A percentile compares a stretch with the other conserved stretches of the same genome.
Conservation (phyloP, 1,140 invertebrate genomes). For the Drosophila bocqueti region DNA sequence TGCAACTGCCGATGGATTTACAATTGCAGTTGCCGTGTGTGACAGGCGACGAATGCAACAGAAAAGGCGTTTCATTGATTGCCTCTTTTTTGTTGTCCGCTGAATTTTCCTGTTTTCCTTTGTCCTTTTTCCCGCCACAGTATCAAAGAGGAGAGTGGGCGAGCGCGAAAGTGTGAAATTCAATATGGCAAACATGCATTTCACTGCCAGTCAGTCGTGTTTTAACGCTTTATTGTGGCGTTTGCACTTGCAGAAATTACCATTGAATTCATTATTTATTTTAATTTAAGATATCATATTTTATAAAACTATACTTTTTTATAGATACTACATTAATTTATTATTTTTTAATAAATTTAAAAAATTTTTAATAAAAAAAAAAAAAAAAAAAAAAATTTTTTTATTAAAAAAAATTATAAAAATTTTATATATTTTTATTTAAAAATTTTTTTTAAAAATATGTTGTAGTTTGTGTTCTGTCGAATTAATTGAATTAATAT, state of each 20-base stretch:
- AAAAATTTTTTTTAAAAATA: no score
- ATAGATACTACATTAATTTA: no score
- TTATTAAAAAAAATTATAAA: no score
- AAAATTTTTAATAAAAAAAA: no score
- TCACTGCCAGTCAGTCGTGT: slow-evolving; percentile 26
- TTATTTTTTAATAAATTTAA: no score
- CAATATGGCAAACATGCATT: slow-evolving; percentile 57
- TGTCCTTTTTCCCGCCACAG: slow-evolving; percentile 10
- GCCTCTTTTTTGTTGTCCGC: slow-evolving; percentile 30
- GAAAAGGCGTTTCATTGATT: slow-evolving; percentile 39
- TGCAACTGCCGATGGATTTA: slow-evolving; percentile 23
- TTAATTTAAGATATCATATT: neutral
- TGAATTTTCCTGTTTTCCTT: slow-evolving; percentile 31
- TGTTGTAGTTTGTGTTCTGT: neutral
- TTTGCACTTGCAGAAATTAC: neutral
- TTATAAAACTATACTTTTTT: neutral
- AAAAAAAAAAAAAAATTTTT: no score
- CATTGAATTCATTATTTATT: neutral
- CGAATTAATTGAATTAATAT: neutral
- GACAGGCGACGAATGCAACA: slow-evolving; percentile 30
- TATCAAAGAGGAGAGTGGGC: slow-evolving; percentile 2
- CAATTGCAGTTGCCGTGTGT: slow-evolving; percentile 10
- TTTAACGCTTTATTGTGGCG: slow-evolving; percentile 41
- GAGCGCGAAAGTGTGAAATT: slow-evolving; percentile 61
- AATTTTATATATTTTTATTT: no score